Evolutionary conservation across 1,140 invertebrate genomes (phyloP), one percentile per base, ranked within the genome.

Genomic region (Adoxophyes honmai): DNA sequence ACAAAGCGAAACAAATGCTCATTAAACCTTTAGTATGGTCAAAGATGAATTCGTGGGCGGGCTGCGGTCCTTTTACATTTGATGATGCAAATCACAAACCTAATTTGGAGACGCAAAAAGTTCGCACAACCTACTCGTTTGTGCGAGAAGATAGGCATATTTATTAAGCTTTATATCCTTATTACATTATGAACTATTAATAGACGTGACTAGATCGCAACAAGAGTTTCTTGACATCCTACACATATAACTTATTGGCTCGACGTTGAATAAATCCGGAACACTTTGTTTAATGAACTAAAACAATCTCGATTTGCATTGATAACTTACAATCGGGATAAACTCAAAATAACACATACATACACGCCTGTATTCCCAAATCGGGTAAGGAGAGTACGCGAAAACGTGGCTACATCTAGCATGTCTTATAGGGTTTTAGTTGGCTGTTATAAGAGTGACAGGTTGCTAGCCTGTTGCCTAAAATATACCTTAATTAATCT

Each of bases 21-120:
- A 11, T 48, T 48, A 48, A 48, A 18, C 42, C 42, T 48, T 48
- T 21, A 48, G 16, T 44, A 44, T 48, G 42, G 42, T 48, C 42
- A 48, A 48, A 42, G 42, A 48, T 33, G 42, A 16, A 7, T 48
- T 33, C 44, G 75, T 80, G 67, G 77, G 78, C 71, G 77, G 67
- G 42, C n/a, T n/a, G n/a, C 42, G n/a, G 42, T 28, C 42, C 42
- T 48, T 28, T 48, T 48, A 48, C 11, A 48, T 48, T 48, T 48
- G 21, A 18, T 13, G 42, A 48, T 28, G 42, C 42, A 48, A 48
- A 48, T 48, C 21, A 18, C 21, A 21, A 16, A 18, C 42, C 21
- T 11, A n/a, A 13, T 48, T 28, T 48, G 18, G 18, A 11, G 16
- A 48, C 9, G 42, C 42, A 48, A 48, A 28, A 48, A 48, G 4